Evolutionary conservation across 2,113 vertebrate genomes (phyloP).

Genomic region (Elephas maximus): DNA sequence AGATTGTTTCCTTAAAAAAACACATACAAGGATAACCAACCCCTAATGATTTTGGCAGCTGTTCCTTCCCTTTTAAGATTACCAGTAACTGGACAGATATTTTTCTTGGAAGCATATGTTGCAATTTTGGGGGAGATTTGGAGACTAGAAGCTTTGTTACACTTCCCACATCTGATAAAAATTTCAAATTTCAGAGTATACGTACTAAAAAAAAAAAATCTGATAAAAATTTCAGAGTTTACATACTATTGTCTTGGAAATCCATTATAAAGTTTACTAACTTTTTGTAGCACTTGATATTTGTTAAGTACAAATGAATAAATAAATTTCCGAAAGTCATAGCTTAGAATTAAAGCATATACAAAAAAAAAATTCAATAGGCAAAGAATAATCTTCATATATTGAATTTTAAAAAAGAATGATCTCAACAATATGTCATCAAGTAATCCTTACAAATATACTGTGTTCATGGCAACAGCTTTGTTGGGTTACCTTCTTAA

Average conservation of each 20-base stretch:
- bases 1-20: constrained; percentile 60
- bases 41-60: constrained; percentile 30
- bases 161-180: not conserved
- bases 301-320: not conserved
- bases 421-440: not conserved
- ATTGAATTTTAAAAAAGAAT: constrained; percentile 21
- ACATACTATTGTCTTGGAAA: not conserved
- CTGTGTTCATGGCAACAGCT: not conserved
- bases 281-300: not conserved
- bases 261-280: not conserved
- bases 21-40: not conserved
- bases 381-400: not conserved
- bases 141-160: constrained; percentile 4
- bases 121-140: constrained; percentile 17
- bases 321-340: not conserved
- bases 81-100: constrained; percentile 46
- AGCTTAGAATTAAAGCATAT: not conserved
- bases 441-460: not conserved
- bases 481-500: not conserved
- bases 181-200: not conserved
- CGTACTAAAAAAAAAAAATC: not conserved
- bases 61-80: not conserved
- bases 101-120: constrained; percentile 62
- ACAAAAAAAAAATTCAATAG: not conserved
- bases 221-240: not conserved